A percentile compares a stretch with the other conserved stretches of the same genome.
phyloP scores from a whole-genome alignment of 2,888 invertebrate genomes.

The Cephus pygmeus region DNA sequence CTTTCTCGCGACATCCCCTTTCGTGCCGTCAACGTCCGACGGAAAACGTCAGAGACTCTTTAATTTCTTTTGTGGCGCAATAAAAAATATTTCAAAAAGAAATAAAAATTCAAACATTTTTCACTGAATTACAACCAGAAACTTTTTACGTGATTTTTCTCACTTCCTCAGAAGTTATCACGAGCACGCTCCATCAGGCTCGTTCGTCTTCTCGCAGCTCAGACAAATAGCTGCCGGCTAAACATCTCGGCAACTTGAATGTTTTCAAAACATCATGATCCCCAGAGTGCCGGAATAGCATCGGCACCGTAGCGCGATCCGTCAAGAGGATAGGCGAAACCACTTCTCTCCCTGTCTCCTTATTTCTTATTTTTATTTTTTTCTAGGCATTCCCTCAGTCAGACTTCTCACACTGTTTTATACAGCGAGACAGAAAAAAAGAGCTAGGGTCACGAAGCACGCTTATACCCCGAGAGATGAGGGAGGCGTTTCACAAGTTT shows the following conservation, averaged over 20 bases:
- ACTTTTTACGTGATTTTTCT: background rate
- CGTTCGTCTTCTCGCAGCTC: background rate
- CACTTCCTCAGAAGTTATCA: background rate
- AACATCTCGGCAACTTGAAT: background rate
- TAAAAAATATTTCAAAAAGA: background rate
- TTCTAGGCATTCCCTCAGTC: background rate
- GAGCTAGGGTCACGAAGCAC: background rate
- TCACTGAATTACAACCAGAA: background rate
- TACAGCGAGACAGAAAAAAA: background rate
- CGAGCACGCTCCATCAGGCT: background rate
- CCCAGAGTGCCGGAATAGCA: conserved; percentile 15
- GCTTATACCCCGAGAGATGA: background rate
- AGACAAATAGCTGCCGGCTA: conserved; percentile 1
- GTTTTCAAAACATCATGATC: conserved; percentile 19
- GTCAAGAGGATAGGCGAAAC: conserved; percentile 12
- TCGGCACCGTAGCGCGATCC: conserved; percentile 13
- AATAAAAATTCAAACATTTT: background rate
- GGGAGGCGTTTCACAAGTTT: background rate
- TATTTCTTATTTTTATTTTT: conserved; percentile 1
- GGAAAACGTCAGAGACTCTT: background rate
- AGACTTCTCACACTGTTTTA: background rate
- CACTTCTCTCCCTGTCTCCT: conserved; percentile 2
- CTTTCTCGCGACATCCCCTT: conserved; percentile 7
- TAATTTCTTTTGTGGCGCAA: background rate
- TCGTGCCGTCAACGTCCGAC: background rate